Evolutionary conservation across 2,797 vertebrate genomes (phyloP), one percentile per base, ranked within the genome.

Genomic region (Onychomys arenicola): DNA sequence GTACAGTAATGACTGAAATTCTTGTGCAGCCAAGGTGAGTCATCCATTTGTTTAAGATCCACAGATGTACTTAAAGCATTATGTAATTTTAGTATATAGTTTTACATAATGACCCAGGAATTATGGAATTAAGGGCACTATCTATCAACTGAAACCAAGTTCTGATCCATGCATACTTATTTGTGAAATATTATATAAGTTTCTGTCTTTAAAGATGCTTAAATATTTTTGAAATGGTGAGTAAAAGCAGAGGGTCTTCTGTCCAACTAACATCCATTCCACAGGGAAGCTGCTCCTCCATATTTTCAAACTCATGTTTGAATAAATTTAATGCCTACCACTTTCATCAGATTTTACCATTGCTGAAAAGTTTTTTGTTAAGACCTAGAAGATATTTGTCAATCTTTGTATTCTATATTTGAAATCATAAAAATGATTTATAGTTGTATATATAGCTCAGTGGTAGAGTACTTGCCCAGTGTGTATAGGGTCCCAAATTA

Each of bases 1-100:
- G 84, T 82, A 40, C 11, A 55, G 55, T 89, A 87, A 96, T 95
- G 94, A 90, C 40, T 0, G 83, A 96, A 97, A 23, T 86, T 5
- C 81, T 84, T 23, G 0, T 89, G 61, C 67, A 61, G 43, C 71
- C 63, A 95, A 76, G 67, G 75, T 96, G 86, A 96, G 29, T 96
- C 89, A 87, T 40, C 96, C 89, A 87, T 40, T 78, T 61, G 82
- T 71, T 78, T 97, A 96, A 76, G 86, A 96, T 89, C 91, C 95
- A 76, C 52, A 84, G 21, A 57, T 52, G n/a, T 81, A n/a, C 87
- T 93, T 96, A 96, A 95, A 89, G 23, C 78, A 89, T 96, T 96
- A 65, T 73, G 9, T 67, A 87, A 84, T 77, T 81, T 97, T 95
- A 93, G 63, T 69, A 25, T 73, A 34, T 83, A 94, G 89, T 87